Evolutionary conservation across 2,888 invertebrate genomes (phyloP), one percentile per base, ranked within the genome.

Genomic region (Allolobophora icterica): DNA sequence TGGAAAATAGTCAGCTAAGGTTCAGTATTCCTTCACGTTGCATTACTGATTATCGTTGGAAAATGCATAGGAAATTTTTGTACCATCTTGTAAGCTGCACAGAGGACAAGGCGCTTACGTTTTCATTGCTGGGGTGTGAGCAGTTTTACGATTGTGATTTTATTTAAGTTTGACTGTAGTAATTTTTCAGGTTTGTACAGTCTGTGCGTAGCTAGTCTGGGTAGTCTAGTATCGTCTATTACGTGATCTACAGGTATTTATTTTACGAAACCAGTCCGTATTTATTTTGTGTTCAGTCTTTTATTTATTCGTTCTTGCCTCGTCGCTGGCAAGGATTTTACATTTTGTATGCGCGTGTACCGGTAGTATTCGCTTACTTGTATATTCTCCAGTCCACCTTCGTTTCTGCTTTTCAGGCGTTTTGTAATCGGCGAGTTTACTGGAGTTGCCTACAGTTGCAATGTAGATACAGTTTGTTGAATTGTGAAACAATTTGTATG

Each of bases 241-340:
- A 71, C n/a, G 71, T 71, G 71, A n/a, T 71, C 71, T 71, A 71
- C 71, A 71, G 71, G 71, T 71, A 71, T 71, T 71, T 71, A 71
- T 71, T 71, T 71, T 71, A 71, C n/a, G n/a, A 71, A 71, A 11
- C 71, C 71, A 71, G 71, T 71, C n/a, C n/a, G 71, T 71, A 71
- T 71, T 71, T 71, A 71, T 71, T 71, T 71, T n/a, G 71, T 71
- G 71, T 71, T 71, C 71, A 71, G 71, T 71, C n/a, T 2, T 24
- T 6, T 71, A 71, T 71, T 71, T 71, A 71, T 71, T 71, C 71
- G n/a, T 71, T 71, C n/a, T 71, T 71, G 71, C n/a, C n/a, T 71
- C 71, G 0, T 71, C 11, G 30, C 71, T 30, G n/a, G 30, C 24
- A 24, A 52, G 52, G 52, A 1, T 52, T 52, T 30, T 71, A 71